Evolutionary conservation across 2,797 vertebrate species (phyloP), one percentile per base, ranked within the genome.

Genomic region (Myotis pilosus): DNA sequence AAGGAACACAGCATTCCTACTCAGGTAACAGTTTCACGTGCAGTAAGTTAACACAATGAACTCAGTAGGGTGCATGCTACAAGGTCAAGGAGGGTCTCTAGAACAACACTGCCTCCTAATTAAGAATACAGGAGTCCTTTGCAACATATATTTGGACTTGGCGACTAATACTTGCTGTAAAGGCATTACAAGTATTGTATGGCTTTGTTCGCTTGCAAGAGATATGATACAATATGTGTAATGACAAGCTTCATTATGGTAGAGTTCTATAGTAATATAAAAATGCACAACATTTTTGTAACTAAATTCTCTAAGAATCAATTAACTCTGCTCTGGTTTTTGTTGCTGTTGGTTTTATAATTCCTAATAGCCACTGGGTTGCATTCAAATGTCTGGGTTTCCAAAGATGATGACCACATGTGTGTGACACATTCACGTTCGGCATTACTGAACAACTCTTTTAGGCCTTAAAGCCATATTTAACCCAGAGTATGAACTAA

Each of bases 1-100:
- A 99, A 97, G 99, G 99, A 44, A 99, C 99, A 0, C 99, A 99
- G 94, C 99, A 99, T 97, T 99, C 99, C 0, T 99, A 98, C 96
- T 99, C 99, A 96, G 99, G 99, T 99, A 98, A 86, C 44, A 4
- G 8, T 49, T 79, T 71, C 36, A 12, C 3, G 0, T 71, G 22
- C 11, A 2, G 38, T 75, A 44, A 13, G 22, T 53, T 57, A 53
- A 66, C n/a, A 33, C 28, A 64, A 1, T 68, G 33, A 72, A 30
- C 47, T 75, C 76, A 53, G n/a, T 36, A 49, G 19, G 8, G 6
- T 66, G 38, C 10, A 20, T 76, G 57, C 51, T 60, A 0, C 47
- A 17, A 53, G 74, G n/a, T 57, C 25, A 51, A 28, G 17, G 62
- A 82, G 28, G 44, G 16, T 16, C 11, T 57, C 9, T 76, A n/a